Percentiles rank a stretch among this genome's conserved stretches.
These are phyloP conservation scores for Tenodera sinensis DNA, from an alignment of 2,888 invertebrate species.

Conservation along the genomic window DNA sequence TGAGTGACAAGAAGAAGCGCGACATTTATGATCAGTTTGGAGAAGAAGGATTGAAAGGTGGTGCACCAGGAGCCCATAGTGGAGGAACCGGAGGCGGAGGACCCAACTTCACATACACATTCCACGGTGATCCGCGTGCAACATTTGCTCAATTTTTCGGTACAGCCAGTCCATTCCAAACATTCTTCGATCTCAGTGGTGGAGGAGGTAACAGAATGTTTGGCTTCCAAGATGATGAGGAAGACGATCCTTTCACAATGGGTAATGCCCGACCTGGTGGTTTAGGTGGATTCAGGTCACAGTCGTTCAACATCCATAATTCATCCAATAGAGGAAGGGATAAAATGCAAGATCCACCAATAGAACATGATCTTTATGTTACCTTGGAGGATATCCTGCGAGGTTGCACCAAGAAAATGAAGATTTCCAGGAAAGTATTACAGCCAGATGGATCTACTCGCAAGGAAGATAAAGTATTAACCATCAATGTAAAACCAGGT, in stretches of 20 bases:
- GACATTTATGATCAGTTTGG: conserved; percentile 92
- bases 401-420: conserved; percentile 98
- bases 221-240: conserved; percentile 68
- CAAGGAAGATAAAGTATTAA: conserved; percentile 91
- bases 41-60: conserved; percentile 88
- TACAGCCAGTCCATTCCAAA: conserved; percentile 89
- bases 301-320: conserved; percentile 82
- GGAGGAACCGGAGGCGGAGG: conserved; percentile 66
- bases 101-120: conserved; percentile 74
- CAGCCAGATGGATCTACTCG: conserved; percentile 78
- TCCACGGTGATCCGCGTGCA: conserved; percentile 92
- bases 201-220: conserved; percentile 62
- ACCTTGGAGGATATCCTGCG: conserved; percentile 88
- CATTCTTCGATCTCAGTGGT: conserved; percentile 75
- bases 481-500: conserved; percentile 93
- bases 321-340: conserved; percentile 65
- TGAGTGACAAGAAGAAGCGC: conserved; percentile 93
- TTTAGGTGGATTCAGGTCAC: conserved; percentile 77
- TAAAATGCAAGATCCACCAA: conserved; percentile 82
- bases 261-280: conserved; percentile 61
- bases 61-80: conserved; percentile 56
- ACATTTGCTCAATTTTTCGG: conserved; percentile 98
- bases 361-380: conserved; percentile 90
- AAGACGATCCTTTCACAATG: conserved; percentile 69
- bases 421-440: conserved; percentile 83